phyloP scores from a whole-genome alignment of 37 sponge, comb jelly and placozoan species.

The Theonella swinhoei region DNA sequence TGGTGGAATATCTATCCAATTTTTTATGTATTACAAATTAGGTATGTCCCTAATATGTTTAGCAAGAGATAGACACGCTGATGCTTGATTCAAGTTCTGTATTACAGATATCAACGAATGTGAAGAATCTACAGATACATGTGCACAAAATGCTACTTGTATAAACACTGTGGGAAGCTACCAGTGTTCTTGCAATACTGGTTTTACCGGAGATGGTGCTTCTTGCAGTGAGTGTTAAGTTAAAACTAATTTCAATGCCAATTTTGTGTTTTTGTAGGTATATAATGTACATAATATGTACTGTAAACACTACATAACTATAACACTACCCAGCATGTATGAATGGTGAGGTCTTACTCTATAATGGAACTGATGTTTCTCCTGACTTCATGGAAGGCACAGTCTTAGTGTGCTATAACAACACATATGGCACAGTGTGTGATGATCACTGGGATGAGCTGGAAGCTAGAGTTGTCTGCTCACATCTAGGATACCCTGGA shows the following conservation, averaged over 20 bases:
- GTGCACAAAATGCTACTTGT: conserved; percentile 7
- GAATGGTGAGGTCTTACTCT: not conserved
- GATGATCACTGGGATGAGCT: not conserved
- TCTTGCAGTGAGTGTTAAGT: not conserved
- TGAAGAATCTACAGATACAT: not conserved
- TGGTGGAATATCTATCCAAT: too few species aligned
- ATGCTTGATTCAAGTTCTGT: too few species aligned
- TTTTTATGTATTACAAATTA: too few species aligned
- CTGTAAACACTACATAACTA: too few species aligned
- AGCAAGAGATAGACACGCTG: too few species aligned
- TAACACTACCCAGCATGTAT: not conserved
- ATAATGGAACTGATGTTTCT: not conserved
- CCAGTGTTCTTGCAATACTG: conserved; percentile 8
- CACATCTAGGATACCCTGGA: not conserved
- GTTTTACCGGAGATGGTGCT: conserved; percentile 4
- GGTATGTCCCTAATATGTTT: too few species aligned
- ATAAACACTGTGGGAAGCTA: conserved; percentile 23
- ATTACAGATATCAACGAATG: conserved; percentile 27
- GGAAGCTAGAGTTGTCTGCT: not conserved
- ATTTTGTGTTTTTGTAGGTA: too few species aligned
- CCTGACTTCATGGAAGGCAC: not conserved
- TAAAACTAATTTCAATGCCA: too few species aligned
- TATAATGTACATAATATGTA: too few species aligned
- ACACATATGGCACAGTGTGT: not conserved
- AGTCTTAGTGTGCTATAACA: not conserved